phyloP scores from a whole-genome alignment of 2,888 invertebrate species.

The Carcina quercana region DNA sequence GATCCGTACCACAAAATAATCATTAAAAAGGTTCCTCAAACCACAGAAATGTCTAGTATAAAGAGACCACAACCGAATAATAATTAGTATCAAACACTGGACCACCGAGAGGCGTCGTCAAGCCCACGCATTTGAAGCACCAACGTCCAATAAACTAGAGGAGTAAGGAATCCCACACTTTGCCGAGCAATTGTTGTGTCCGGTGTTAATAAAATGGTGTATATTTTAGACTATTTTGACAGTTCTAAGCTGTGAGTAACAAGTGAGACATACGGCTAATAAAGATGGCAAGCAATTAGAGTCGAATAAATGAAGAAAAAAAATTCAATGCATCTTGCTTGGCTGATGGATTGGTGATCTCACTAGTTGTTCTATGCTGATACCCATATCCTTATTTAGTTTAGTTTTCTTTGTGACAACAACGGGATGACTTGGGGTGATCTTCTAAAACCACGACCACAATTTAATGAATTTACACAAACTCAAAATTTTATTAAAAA shows the following conservation, averaged over 20 bases:
- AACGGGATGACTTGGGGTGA: too few relatives aligned
- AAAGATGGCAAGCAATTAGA: too few relatives aligned
- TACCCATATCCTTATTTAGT: too few relatives aligned
- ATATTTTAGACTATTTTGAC: constrained; percentile 73
- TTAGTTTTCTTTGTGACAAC: too few relatives aligned
- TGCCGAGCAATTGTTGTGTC: constrained; percentile 61
- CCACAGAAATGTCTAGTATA: neutral
- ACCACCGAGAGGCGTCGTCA: constrained; percentile 17
- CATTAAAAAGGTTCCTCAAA: neutral
- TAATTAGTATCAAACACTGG: constrained; percentile 6
- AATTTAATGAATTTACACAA: too few relatives aligned
- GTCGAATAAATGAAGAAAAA: too few relatives aligned
- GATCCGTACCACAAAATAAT: too few relatives aligned
- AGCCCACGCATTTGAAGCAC: constrained; percentile 42
- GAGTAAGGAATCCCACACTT: constrained; percentile 67
- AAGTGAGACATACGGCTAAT: constrained; percentile 32
- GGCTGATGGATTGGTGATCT: too few relatives aligned
- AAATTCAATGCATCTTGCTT: too few relatives aligned
- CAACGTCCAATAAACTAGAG: constrained; percentile 56
- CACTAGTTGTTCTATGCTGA: too few relatives aligned
- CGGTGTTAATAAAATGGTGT: constrained; percentile 67
- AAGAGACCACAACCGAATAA: neutral
- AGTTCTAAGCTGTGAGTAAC: constrained; percentile 63
- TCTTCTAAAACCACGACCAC: too few relatives aligned
- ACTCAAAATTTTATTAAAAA: too few relatives aligned